phyloP scores from a whole-genome alignment of 2,797 vertebrate genomes.

The Oreonectes daqikongensis region DNA sequence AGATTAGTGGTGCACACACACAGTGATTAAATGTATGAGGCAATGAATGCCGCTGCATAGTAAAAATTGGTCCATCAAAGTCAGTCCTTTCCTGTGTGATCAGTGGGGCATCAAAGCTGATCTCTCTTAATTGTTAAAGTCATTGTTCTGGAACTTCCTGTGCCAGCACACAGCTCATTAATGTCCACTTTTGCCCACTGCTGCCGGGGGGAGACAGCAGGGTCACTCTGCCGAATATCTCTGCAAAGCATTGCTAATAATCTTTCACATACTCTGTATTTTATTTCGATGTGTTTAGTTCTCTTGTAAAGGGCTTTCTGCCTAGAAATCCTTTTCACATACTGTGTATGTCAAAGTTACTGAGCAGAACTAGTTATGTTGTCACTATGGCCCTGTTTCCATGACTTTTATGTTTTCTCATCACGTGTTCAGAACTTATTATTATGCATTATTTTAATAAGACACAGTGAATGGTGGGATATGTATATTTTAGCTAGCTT shows the following conservation, averaged over 20 bases:
- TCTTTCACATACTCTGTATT: conserved; percentile 4
- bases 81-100: conserved; percentile 49
- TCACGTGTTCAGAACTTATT: conserved; percentile 68
- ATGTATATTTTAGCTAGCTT: too few species aligned
- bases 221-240: background rate
- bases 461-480: too few species aligned
- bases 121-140: conserved; percentile 50
- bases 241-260: conserved; percentile 7
- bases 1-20: conserved; percentile 46
- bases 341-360: too few species aligned
- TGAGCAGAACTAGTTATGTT: too few species aligned
- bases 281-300: background rate
- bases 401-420: conserved; percentile 44
- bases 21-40: conserved; percentile 33
- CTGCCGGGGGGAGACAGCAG: background rate
- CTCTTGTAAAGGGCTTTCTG: background rate
- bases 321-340: background rate
- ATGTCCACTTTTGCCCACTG: conserved; percentile 32
- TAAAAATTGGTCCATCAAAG: conserved; percentile 48
- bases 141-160: conserved; percentile 51
- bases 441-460: too few species aligned
- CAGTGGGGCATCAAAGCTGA: conserved; percentile 39
- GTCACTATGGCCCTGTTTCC: too few species aligned
- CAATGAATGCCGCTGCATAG: conserved; percentile 9
- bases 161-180: conserved; percentile 43